These are phyloP conservation scores for Osmoderma eremita DNA, from an alignment of 2,888 invertebrate species.

Conservation along the genomic window DNA sequence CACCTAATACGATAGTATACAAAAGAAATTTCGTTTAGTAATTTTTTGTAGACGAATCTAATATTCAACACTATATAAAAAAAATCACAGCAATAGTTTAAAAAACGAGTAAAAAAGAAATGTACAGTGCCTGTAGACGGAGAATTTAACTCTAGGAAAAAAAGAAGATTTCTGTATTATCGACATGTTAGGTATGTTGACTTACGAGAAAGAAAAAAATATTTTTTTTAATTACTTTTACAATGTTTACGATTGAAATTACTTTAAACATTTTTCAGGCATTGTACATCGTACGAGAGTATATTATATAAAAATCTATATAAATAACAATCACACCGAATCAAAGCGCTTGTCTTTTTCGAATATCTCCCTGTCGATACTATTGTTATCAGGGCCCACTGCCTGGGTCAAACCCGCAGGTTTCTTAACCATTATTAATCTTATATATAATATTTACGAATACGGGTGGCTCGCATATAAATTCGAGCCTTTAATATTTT, in stretches of 20 bases:
- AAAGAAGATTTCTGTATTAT: constrained; percentile 36
- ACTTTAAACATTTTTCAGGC: background rate
- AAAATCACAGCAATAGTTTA: constrained; percentile 62
- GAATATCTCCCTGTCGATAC: constrained; percentile 61
- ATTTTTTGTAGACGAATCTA: constrained; percentile 49
- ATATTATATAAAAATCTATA: constrained; percentile 29
- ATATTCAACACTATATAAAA: constrained; percentile 59
- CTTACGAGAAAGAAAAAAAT: too few species aligned
- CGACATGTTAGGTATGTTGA: background rate
- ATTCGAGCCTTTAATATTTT: constrained; percentile 49
- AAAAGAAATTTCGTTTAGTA: constrained; percentile 20
- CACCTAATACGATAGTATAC: background rate
- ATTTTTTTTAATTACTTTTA: too few species aligned
- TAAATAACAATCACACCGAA: constrained; percentile 52
- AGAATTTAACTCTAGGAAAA: constrained; percentile 7
- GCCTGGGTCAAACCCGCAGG: constrained; percentile 57
- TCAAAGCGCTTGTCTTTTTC: constrained; percentile 51
- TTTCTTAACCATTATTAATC: constrained; percentile 48
- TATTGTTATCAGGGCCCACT: constrained; percentile 53
- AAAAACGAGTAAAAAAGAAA: constrained; percentile 55
- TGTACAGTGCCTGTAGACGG: constrained; percentile 47
- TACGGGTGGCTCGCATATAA: constrained; percentile 53
- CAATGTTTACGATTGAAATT: too few species aligned
- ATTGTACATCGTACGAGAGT: constrained; percentile 24
- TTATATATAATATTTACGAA: constrained; percentile 47